Conservation (phyloP, 2,797 vertebrate species). For the Remorina albescens region DNA sequence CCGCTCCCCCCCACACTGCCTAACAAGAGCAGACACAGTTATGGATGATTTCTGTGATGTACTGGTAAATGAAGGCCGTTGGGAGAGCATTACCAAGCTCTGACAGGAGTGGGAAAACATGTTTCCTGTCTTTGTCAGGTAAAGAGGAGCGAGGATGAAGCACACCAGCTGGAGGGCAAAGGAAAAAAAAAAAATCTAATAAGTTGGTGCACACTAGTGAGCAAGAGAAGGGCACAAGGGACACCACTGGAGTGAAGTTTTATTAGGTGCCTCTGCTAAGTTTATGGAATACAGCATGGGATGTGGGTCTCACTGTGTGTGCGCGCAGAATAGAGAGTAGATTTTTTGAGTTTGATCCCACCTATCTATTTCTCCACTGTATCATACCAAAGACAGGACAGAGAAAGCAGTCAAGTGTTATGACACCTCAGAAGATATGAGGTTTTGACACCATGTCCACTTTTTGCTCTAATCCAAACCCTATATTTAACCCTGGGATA, state of each 20-base stretch:
- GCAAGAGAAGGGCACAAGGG: constrained; percentile 74
- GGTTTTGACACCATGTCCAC: constrained; percentile 56
- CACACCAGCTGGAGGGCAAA: constrained; percentile 42
- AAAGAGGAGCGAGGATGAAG: constrained; percentile 46
- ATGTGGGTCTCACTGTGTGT: constrained; percentile 28
- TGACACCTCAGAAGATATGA: constrained; percentile 63
- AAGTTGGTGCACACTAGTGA: constrained; percentile 63
- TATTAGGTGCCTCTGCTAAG: constrained; percentile 71
- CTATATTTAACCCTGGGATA: constrained; percentile 54
- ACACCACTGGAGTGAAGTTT: constrained; percentile 73
- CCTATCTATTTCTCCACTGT: constrained; percentile 65
- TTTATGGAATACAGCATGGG: constrained; percentile 67
- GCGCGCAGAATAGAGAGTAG: constrained; percentile 48
- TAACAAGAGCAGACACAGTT: constrained; percentile 46
- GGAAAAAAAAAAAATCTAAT: constrained; percentile 47
- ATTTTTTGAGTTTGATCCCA: constrained; percentile 68
- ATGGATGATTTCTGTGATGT: constrained; percentile 35
- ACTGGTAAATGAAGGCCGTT: constrained; percentile 25
- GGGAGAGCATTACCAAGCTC: constrained; percentile 42
- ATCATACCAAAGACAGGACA: constrained; percentile 59
- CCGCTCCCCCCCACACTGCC: constrained; percentile 24
- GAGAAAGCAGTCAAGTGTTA: constrained; percentile 72
- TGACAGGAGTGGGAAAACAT: constrained; percentile 26
- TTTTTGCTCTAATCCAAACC: constrained; percentile 56
- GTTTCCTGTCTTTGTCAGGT: constrained; percentile 60